Percentiles rank a stretch among this genome's conserved stretches.
Conservation (phyloP, 2,888 invertebrate genomes). For the Thalpophila matura region DNA sequence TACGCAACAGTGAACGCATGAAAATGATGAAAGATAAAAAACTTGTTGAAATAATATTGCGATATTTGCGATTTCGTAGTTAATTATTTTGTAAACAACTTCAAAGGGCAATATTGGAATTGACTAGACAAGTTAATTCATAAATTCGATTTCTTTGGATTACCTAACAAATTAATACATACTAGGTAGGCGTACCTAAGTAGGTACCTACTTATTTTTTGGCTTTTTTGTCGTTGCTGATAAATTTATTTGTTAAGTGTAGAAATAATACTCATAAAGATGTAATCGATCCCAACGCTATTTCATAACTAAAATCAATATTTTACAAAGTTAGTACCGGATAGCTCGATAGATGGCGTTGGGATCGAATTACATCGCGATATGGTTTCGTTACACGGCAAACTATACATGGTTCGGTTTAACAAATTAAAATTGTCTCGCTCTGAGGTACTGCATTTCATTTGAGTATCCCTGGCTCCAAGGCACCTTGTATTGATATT, state of each 20-base stretch:
- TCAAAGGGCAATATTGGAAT: slow-evolving; percentile 3
- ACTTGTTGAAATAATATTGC: not conserved
- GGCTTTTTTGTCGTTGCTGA: too few relatives aligned
- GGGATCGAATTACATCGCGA: too few relatives aligned
- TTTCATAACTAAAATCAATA: too few relatives aligned
- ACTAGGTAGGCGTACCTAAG: too few relatives aligned
- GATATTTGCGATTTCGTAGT: not conserved
- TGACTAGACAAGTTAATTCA: not conserved
- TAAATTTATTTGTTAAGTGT: not conserved
- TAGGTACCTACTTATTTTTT: too few relatives aligned
- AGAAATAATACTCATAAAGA: not conserved
- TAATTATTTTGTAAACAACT: slow-evolving; percentile 11
- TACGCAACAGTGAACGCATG: slow-evolving; percentile 11
- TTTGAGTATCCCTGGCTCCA: not conserved
- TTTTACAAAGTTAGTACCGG: too few relatives aligned
- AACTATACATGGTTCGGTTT: not conserved
- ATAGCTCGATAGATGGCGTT: too few relatives aligned
- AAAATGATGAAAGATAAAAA: slow-evolving; percentile 10
- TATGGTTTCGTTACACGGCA: not conserved
- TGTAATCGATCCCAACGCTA: not conserved
- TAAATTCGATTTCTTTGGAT: not conserved
- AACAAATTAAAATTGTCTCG: not conserved
- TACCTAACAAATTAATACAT: too few relatives aligned
- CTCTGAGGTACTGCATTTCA: not conserved
- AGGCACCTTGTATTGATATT: not conserved